A percentile compares a stretch with the other conserved stretches of the same genome.
These are phyloP conservation scores for Erythrocebus patas DNA, from an alignment of 2,113 vertebrate species.

Conservation along the genomic window DNA sequence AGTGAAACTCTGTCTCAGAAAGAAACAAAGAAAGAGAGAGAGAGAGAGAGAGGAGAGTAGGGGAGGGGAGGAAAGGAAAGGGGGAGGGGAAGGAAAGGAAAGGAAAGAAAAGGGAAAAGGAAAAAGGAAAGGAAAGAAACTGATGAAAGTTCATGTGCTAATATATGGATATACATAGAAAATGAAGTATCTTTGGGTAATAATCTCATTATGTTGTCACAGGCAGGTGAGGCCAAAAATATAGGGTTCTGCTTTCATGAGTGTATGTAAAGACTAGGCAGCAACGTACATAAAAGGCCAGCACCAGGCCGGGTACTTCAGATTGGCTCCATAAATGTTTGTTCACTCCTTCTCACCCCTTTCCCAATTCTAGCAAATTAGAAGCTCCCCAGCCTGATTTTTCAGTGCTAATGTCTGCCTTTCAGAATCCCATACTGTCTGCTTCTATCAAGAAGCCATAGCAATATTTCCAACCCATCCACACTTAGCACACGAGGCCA, in stretches of 20 bases:
- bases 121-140: neutral
- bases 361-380: neutral
- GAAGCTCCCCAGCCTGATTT: neutral
- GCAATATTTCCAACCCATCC: slow-evolving; percentile 59
- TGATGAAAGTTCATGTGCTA: neutral
- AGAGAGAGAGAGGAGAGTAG: too few relatives aligned
- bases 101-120: too few relatives aligned
- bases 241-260: neutral
- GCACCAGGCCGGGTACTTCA: neutral
- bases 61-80: too few relatives aligned
- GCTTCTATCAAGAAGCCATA: slow-evolving; percentile 49
- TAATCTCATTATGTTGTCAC: neutral
- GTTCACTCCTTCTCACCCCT: neutral
- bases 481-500: slow-evolving; percentile 58
- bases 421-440: slow-evolving; percentile 4
- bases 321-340: neutral
- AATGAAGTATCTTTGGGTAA: neutral
- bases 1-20: too few relatives aligned
- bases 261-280: neutral
- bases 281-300: neutral
- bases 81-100: too few relatives aligned
- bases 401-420: slow-evolving; percentile 16
- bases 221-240: neutral
- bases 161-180: neutral
- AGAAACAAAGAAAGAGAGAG: too few relatives aligned